phyloP scores from a whole-genome alignment of 2,113 vertebrate species.

The Ameiurus melas region DNA sequence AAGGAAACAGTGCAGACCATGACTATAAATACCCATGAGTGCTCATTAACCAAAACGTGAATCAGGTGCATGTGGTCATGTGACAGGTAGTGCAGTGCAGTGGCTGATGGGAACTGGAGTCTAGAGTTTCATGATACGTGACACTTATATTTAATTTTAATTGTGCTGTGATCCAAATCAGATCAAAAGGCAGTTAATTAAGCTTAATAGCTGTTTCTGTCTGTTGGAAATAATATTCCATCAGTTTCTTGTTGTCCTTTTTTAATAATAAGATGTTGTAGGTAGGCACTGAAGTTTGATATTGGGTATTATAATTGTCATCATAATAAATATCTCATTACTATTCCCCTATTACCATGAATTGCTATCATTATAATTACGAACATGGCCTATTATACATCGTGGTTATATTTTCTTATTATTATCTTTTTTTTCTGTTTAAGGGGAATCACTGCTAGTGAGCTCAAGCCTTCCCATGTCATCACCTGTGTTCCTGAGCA shows the following conservation, averaged over 20 bases:
- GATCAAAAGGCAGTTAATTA: neutral
- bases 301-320: neutral
- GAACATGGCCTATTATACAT: neutral
- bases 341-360: neutral
- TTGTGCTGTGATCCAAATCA: neutral
- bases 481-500: slow-evolving; percentile 48
- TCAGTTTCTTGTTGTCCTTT: neutral
- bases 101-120: no score
- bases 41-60: no score
- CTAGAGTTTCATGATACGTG: no score
- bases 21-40: no score
- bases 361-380: neutral
- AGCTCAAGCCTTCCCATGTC: slow-evolving; percentile 51
- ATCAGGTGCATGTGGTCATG: no score
- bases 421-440: neutral
- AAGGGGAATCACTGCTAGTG: slow-evolving; percentile 50
- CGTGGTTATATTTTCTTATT: neutral
- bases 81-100: no score
- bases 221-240: neutral
- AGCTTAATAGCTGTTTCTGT: neutral
- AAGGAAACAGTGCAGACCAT: no score
- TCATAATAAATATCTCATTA: neutral
- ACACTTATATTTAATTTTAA: neutral
- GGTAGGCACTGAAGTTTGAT: neutral
- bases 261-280: neutral